These are phyloP conservation scores for Drosophila equinoxialis DNA, from an alignment of 1,140 invertebrate genomes.

Conservation along the genomic window DNA sequence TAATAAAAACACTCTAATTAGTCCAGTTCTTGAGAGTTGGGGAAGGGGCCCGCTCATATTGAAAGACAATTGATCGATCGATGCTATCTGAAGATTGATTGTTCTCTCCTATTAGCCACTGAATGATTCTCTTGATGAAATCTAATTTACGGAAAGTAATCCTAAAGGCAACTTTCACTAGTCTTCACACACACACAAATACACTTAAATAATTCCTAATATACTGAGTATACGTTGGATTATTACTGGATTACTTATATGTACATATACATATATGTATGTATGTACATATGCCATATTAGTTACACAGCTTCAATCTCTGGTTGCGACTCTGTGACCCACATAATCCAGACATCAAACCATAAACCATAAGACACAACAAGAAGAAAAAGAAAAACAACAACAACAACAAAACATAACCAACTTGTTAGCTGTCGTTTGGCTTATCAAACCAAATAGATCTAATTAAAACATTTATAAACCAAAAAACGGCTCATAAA, in stretches of 20 bases:
- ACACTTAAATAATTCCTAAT: no score
- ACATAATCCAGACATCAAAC: slow-evolving; percentile 52
- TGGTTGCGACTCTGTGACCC: slow-evolving; percentile 65
- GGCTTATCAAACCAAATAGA: slow-evolving; percentile 75
- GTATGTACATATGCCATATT: slow-evolving; percentile 6
- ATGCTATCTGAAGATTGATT: slow-evolving; percentile 41
- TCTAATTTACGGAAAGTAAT: slow-evolving; percentile 8
- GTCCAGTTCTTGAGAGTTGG: slow-evolving; percentile 35
- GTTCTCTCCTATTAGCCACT: slow-evolving; percentile 34
- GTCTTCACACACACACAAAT: no score
- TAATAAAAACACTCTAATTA: slow-evolving; percentile 62
- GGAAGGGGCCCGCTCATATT: slow-evolving; percentile 16
- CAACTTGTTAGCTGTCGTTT: slow-evolving; percentile 74
- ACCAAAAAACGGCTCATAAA: slow-evolving; percentile 68
- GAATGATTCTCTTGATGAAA: slow-evolving; percentile 48
- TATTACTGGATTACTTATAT: neutral
- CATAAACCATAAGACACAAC: slow-evolving; percentile 60
- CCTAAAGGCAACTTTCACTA: slow-evolving; percentile 19
- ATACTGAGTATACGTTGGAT: no score
- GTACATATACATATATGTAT: neutral
- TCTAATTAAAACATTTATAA: slow-evolving; percentile 81
- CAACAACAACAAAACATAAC: slow-evolving; percentile 47
- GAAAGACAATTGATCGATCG: slow-evolving; percentile 48
- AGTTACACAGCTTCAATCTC: slow-evolving; percentile 27
- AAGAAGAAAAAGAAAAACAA: neutral